Base-by-base conservation (phyloP, 2,888 invertebrate genomes). In the Atethmia centrago region DNA sequence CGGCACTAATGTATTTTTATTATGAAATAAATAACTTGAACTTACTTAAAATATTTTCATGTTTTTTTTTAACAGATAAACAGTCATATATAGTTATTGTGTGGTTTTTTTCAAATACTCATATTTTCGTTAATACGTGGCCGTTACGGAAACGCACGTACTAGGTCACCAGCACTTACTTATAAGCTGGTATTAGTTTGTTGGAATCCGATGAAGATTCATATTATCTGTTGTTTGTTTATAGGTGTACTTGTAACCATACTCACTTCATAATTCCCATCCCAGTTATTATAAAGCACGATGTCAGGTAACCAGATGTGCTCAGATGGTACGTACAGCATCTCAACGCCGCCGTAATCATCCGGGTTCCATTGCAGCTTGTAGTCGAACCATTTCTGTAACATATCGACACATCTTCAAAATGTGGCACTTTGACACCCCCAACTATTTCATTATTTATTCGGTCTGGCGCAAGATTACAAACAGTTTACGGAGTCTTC, bases 261-360 rank as follows among this genome's bases (percentile, higher is more conserved):
- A 80, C 88, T 91, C 85, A 97, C 98, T 94, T 98, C 98, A 92
- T 98, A 99, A 92, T 98, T 98, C 40, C 99, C 98, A 93, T 99
- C 99, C 98, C 97, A 98, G 97, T 99, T 99, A 91, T 99, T 99
- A 89, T 98, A 98, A 7, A 98, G 96, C n/a, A 98, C 99, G 84
- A 99, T 99, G 90, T 99, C 99, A 0, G 99, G 99, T 42, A 99
- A 96, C 99, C 99, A 99, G 90, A 99, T 99, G 91, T 99, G 98
- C 92, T 99, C 99, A 0, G 99, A 99, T 0, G 99, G 99, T 25
- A 99, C 99, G 88, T 98, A 98, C 65, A 99, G 94, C 97, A 98
- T 98, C 92, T 98, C 98, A 0, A 99, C 97, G 0, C 99, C 99
- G 0, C 99, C 99, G 88, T 99, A 99, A 87, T 99, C 98, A 71